Conservation (phyloP, 1,140 invertebrate genomes). For the Neodiprion lecontei region DNA sequence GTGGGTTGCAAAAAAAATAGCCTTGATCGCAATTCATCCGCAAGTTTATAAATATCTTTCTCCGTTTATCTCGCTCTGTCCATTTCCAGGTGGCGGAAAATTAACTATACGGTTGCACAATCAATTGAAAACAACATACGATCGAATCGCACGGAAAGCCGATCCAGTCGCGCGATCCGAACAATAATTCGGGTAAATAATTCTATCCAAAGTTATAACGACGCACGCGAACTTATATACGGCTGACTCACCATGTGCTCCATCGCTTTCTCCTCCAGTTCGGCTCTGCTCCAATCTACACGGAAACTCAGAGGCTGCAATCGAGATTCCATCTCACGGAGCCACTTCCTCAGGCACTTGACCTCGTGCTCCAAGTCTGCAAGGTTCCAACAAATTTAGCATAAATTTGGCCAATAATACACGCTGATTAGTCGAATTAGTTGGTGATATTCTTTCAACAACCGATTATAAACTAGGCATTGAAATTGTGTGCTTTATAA, state of each 20-base stretch:
- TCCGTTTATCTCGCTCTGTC: no score
- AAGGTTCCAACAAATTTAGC: slow-evolving; percentile 23
- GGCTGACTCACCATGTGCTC: slow-evolving; percentile 71
- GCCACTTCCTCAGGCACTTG: slow-evolving; percentile 69
- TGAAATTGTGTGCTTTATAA: background rate
- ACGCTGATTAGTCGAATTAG: background rate
- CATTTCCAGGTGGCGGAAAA: no score
- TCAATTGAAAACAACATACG: no score
- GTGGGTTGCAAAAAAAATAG: no score
- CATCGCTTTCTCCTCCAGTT: slow-evolving; percentile 71
- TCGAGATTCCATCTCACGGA: slow-evolving; percentile 69
- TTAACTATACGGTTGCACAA: no score
- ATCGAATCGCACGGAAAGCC: no score
- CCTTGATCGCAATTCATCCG: no score
- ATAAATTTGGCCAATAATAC: background rate
- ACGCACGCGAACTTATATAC: no score
- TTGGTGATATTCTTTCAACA: background rate
- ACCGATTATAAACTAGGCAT: background rate
- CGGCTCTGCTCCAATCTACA: slow-evolving; percentile 67
- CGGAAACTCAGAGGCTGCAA: slow-evolving; percentile 71
- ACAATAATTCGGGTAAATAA: no score
- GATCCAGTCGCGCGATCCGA: no score
- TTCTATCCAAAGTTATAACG: no score
- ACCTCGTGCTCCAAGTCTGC: slow-evolving; percentile 76
- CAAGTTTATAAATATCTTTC: no score